A percentile compares a stretch with the other conserved stretches of the same genome.
phyloP scores from a whole-genome alignment of 2,113 vertebrate species.

The Pituophis catenifer region DNA sequence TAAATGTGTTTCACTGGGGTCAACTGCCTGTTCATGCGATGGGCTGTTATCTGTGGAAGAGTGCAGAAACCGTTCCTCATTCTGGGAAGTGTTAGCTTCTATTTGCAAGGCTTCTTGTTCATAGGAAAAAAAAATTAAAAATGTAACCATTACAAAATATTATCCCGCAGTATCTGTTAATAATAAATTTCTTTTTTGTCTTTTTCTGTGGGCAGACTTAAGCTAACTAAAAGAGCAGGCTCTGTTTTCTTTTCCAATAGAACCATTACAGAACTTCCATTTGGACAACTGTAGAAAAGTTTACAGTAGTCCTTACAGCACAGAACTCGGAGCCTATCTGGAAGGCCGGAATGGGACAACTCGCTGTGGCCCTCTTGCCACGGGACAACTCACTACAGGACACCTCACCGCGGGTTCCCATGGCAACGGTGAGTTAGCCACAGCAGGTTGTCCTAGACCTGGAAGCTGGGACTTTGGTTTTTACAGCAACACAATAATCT shows the following conservation, averaged over 20 bases:
- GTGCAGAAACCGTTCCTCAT: conserved; percentile 15
- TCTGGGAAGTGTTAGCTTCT: conserved; percentile 34
- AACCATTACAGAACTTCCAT: background rate
- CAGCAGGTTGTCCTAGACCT: background rate
- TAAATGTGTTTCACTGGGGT: conserved; percentile 44
- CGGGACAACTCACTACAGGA: background rate
- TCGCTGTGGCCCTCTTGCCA: background rate
- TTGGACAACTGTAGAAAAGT: background rate
- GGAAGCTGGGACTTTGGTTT: background rate
- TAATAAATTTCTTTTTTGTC: background rate
- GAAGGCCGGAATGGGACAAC: background rate
- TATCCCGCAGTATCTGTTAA: background rate
- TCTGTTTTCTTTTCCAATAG: background rate
- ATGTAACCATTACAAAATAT: background rate
- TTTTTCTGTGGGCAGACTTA: background rate
- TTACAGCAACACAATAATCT: background rate
- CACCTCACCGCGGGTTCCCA: background rate
- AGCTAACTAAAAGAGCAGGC: background rate
- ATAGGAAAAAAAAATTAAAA: background rate
- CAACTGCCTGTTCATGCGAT: conserved; percentile 26
- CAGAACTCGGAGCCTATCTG: background rate
- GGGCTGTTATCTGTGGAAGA: conserved; percentile 38
- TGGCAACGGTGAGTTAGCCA: background rate
- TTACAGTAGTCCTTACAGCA: background rate
- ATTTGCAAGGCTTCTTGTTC: conserved; percentile 45